These are phyloP conservation scores for Hydrolagus affinis DNA, from an alignment of 2,113 vertebrate genomes.

Conservation along the genomic window DNA sequence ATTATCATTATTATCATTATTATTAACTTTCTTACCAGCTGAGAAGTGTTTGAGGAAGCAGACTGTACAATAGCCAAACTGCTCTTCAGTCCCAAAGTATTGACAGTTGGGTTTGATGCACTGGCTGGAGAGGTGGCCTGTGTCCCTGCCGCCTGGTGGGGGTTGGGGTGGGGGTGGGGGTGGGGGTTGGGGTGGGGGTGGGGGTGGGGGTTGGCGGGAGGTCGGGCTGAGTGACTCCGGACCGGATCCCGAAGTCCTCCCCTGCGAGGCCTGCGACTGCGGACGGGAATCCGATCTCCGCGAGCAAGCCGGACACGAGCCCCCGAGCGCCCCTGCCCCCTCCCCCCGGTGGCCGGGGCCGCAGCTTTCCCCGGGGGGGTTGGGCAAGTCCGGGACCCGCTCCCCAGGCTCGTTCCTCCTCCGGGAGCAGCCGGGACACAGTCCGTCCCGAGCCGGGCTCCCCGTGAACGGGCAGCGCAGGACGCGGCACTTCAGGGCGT, in stretches of 20 bases:
- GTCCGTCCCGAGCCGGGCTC: not conserved
- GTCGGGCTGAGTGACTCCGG: not conserved
- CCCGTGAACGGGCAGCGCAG: not conserved
- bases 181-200: too few relatives aligned
- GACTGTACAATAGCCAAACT: conserved; percentile 26
- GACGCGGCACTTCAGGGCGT: not conserved
- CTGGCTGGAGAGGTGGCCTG: too few relatives aligned
- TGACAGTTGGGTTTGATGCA: conserved; percentile 31
- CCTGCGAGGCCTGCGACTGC: not conserved
- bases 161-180: too few relatives aligned
- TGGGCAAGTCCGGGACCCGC: not conserved
- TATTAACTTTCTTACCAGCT: conserved; percentile 15
- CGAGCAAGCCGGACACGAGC: conserved; percentile 33
- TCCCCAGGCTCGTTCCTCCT: not conserved
- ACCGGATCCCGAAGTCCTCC: not conserved
- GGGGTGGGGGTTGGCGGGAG: too few relatives aligned
- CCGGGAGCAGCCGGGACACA: not conserved
- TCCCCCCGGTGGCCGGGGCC: conserved; percentile 21
- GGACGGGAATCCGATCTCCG: not conserved
- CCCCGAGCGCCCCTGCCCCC: conserved; percentile 29
- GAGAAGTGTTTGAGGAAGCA: conserved; percentile 24
- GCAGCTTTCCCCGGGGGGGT: not conserved
- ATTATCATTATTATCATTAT: not conserved
- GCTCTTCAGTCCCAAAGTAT: conserved; percentile 32
- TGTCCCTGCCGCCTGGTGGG: not conserved